A percentile compares a stretch with the other conserved stretches of the same genome.
phyloP scores from a whole-genome alignment of 1,140 invertebrate species.

The silkworm (Bombyx mori) region ASM3026992v2 NC_085132.1:3790501-3791000 shows the following conservation, averaged over 20 bases:
- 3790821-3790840: too few species aligned
- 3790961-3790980: too few species aligned
- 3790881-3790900: too few species aligned
- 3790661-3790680: conserved; percentile 2
- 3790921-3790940: too few species aligned
- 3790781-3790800: conserved; percentile 5
- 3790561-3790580: conserved; percentile 39
- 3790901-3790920: too few species aligned
- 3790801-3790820: conserved; percentile 10
- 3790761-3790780: not conserved
- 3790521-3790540: conserved; percentile 56
- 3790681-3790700: conserved; percentile 5
- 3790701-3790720: conserved; percentile 3
- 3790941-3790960: too few species aligned
- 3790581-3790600: conserved; percentile 52
- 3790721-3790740: conserved; percentile 3
- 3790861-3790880: too few species aligned
- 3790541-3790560: conserved; percentile 44
- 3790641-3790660: too few species aligned
- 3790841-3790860: too few species aligned
- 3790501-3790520: conserved; percentile 59
- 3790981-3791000: too few species aligned
- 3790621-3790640: too few species aligned
- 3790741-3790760: too few species aligned
- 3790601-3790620: conserved; percentile 23